These are phyloP conservation scores for Pangasius krempfi DNA, from an alignment of 2,797 vertebrate genomes.

Conservation along the genomic window DNA sequence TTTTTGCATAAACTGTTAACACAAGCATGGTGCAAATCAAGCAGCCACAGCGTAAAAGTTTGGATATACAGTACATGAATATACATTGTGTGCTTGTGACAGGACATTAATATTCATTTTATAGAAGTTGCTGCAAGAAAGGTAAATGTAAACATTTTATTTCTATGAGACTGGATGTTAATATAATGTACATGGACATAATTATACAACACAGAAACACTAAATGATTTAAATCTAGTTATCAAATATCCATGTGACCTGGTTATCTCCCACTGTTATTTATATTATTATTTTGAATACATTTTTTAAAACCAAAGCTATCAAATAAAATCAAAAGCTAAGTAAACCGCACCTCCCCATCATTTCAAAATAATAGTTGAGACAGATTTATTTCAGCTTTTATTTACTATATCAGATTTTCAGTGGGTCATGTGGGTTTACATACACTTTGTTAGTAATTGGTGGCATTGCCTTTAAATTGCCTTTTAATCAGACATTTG, in stretches of 20 bases:
- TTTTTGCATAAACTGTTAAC: background rate
- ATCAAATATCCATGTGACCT: background rate
- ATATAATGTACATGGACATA: background rate
- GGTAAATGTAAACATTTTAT: background rate
- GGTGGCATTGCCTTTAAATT: too few relatives aligned
- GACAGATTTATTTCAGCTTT: too few relatives aligned
- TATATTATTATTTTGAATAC: background rate
- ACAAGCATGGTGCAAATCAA: background rate
- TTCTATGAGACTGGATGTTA: background rate
- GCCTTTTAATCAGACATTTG: too few relatives aligned
- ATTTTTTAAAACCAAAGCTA: background rate
- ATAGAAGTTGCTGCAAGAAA: background rate
- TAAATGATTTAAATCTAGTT: background rate
- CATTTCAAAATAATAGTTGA: too few relatives aligned
- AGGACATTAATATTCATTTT: background rate
- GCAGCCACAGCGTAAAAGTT: background rate
- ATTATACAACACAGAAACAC: background rate
- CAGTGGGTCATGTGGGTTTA: background rate
- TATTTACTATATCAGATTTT: too few relatives aligned
- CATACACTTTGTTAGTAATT: background rate
- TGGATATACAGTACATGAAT: background rate
- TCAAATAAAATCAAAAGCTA: background rate
- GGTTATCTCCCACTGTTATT: background rate
- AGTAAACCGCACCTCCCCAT: background rate
- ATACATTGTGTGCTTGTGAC: background rate